Evolutionary conservation across 1,140 invertebrate species (phyloP).

Genomic region (Papilio polytes): DNA sequence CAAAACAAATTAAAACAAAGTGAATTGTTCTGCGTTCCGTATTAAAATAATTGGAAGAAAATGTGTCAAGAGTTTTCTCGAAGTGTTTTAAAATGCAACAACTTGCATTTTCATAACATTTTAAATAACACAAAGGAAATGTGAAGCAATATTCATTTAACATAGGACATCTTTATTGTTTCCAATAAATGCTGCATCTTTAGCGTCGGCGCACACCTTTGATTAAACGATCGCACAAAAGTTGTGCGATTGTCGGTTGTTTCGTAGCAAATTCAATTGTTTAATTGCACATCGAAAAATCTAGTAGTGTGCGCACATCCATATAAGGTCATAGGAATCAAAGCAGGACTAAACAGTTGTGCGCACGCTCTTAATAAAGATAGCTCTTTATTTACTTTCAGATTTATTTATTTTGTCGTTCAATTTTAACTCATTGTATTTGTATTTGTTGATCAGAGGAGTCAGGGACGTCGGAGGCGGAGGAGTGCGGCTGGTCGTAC

Average conservation of each 20-base stretch:
- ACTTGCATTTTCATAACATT: conserved; percentile 5
- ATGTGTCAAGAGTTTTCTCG: conserved; percentile 12
- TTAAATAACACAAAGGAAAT: background rate
- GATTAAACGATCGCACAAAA: too few relatives aligned
- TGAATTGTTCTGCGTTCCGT: background rate
- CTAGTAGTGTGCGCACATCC: too few relatives aligned
- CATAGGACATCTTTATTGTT: too few relatives aligned
- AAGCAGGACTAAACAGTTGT: too few relatives aligned
- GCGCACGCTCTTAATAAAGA: too few relatives aligned
- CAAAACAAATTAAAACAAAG: background rate
- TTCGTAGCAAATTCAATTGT: too few relatives aligned
- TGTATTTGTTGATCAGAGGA: conserved; percentile 50
- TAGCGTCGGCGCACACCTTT: too few relatives aligned
- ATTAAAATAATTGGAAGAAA: conserved; percentile 26
- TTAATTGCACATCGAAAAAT: too few relatives aligned
- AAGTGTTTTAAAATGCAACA: conserved; percentile 1
- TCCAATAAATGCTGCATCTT: background rate
- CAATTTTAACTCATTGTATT: background rate
- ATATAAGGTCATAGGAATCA: too few relatives aligned
- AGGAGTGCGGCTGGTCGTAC: conserved; percentile 59
- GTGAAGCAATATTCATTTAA: background rate
- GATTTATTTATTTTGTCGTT: background rate
- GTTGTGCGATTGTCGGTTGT: too few relatives aligned
- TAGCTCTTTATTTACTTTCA: background rate
- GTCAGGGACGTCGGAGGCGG: conserved; percentile 67